Evolutionary conservation across 2,888 invertebrate genomes (phyloP), one percentile per base, ranked within the genome.

Genomic region (Drosophila pegasa): DNA sequence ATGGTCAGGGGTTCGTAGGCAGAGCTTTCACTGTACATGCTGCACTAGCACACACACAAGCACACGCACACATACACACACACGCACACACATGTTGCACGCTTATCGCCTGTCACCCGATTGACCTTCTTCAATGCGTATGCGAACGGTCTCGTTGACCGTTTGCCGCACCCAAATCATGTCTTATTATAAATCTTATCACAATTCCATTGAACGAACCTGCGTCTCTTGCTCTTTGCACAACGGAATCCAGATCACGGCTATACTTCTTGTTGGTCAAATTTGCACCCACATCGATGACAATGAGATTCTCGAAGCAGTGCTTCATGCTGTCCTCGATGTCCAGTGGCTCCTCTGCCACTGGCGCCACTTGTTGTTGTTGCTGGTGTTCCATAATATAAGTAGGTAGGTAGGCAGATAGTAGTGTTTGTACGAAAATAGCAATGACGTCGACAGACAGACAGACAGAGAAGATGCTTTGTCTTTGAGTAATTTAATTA

Each of bases 241-340:
- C 94, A 9, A 98, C 98, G 67, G 96, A 96, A 93, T 98, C 98
- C 91, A 98, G 94, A 94, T 98, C 98, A 92, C 97, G 95, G 91
- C 95, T 95, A 93, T 97, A 98, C 93, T 98, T 98, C 93, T 97
- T 97, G 93, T 98, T 98, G 27, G 97, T 98, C 89, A 98, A 93
- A 94, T 98, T 98, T 67, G 98, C 97, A 87, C 98, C 98, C 78
- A 97, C 95, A 93, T 98, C 98, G 78, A 98, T 96, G 61, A 98
- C 95, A 92, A 98, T 96, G 92, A 98, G 96, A 93, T 97, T 97
- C 92, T 97, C 97, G 91, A 96, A 97, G 92, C 96, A 97, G 89
- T 96, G 95, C 92, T 95, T 95, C 95, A 97, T 95, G 70, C 89
- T 91, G 58, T 92, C 91, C 51, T 88, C 82, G 14, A 87, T 58